phyloP scores from a whole-genome alignment of 2,797 vertebrate species.

The Megaceryle alcyon region DNA sequence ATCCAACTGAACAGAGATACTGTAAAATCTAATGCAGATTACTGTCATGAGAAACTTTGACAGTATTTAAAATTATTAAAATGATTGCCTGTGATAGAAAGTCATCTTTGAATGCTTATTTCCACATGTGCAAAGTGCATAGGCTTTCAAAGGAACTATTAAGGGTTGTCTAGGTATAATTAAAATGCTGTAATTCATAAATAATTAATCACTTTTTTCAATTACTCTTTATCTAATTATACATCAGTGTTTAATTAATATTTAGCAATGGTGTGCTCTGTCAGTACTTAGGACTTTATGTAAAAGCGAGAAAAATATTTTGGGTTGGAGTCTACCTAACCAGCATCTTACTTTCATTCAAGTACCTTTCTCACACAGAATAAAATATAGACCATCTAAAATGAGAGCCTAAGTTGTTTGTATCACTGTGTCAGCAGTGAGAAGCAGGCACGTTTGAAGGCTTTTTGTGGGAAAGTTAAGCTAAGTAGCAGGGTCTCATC shows the following conservation, averaged over 20 bases:
- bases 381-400: not conserved
- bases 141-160: not conserved
- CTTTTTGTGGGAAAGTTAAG: not conserved
- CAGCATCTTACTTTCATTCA: not conserved
- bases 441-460: not conserved
- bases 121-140: not conserved
- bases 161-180: not conserved
- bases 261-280: not conserved
- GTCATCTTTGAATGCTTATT: not conserved
- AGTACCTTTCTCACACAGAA: not conserved
- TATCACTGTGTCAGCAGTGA: not conserved
- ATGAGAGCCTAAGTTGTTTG: not conserved
- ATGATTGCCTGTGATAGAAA: not conserved
- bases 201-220: slow-evolving; percentile 13
- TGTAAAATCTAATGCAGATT: not conserved
- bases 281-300: not conserved
- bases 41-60: not conserved
- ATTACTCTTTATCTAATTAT: not conserved
- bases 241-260: not conserved
- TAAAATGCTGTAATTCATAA: slow-evolving; percentile 37
- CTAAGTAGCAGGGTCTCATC: not conserved
- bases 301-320: slow-evolving; percentile 8
- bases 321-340: not conserved
- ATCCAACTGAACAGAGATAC: not conserved
- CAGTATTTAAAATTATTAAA: not conserved